phyloP scores from a whole-genome alignment of 2,888 invertebrate species.

The Muscina levida region DNA sequence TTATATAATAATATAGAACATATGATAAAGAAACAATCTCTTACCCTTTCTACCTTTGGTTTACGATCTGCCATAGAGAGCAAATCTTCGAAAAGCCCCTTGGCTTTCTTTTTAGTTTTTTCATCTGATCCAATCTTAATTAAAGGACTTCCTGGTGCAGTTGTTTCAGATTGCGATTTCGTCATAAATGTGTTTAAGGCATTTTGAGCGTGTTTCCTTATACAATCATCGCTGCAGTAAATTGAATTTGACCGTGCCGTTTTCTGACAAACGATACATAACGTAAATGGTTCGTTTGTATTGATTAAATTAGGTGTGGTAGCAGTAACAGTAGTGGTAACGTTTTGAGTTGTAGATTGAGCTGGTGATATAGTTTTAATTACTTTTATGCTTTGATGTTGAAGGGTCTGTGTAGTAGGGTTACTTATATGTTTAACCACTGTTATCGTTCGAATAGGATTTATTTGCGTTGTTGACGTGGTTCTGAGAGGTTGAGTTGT shows the following conservation, averaged over 20 bases:
- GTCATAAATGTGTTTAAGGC: conserved; percentile 77
- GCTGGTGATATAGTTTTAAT: conserved; percentile 69
- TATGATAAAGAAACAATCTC: conserved; percentile 21
- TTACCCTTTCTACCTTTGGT: conserved; percentile 77
- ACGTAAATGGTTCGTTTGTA: conserved; percentile 47
- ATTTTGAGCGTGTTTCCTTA: conserved; percentile 90
- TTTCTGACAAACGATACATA: conserved; percentile 89
- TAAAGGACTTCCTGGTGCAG: conserved; percentile 55
- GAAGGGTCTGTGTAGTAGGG: conserved; percentile 20
- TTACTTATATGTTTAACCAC: conserved; percentile 53
- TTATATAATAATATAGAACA: background rate
- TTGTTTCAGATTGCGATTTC: conserved; percentile 67
- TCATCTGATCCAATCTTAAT: conserved; percentile 68
- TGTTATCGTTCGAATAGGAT: conserved; percentile 54
- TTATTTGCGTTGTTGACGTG: conserved; percentile 35
- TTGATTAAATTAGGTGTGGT: background rate
- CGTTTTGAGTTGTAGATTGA: conserved; percentile 16
- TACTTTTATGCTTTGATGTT: conserved; percentile 53
- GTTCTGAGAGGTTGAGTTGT: conserved; percentile 47
- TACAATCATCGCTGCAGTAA: conserved; percentile 94
- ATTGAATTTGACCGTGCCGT: conserved; percentile 88
- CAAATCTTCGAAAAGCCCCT: conserved; percentile 78
- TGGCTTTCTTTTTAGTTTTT: conserved; percentile 76
- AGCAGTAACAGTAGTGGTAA: conserved; percentile 3
- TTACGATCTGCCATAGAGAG: conserved; percentile 75